phyloP scores from a whole-genome alignment of 2,113 vertebrate genomes.

The Microtus montanus region DNA sequence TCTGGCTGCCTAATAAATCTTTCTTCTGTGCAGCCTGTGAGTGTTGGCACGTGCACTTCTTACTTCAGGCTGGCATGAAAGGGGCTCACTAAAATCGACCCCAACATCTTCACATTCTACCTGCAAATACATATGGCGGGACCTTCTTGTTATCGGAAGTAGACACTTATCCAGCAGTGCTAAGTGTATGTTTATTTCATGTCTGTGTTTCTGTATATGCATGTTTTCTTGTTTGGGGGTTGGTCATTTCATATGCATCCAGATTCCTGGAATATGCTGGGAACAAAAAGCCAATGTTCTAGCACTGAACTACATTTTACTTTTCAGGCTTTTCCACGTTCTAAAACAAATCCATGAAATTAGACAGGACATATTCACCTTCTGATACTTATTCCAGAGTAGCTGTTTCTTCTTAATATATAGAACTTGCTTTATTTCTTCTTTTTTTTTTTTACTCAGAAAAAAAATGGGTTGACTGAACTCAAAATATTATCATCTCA shows the following conservation, averaged over 20 bases:
- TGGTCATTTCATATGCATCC: background rate
- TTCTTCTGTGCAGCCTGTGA: slow-evolving; percentile 74
- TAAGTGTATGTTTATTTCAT: background rate
- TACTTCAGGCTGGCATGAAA: slow-evolving; percentile 68
- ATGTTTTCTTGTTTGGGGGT: background rate
- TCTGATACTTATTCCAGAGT: background rate
- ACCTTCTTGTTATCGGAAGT: slow-evolving; percentile 11
- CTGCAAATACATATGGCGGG: slow-evolving; percentile 12
- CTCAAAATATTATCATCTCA: background rate
- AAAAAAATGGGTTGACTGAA: background rate
- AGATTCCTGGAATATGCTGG: slow-evolving; percentile 12
- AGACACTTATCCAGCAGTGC: background rate
- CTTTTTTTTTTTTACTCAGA: background rate
- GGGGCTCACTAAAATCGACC: slow-evolving; percentile 61
- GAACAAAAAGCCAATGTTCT: slow-evolving; percentile 9
- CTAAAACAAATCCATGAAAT: background rate
- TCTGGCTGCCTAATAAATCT: slow-evolving; percentile 79
- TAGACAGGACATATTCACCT: background rate
- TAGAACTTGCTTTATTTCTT: background rate
- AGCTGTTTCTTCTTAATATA: slow-evolving; percentile 1
- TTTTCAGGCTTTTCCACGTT: slow-evolving; percentile 14
- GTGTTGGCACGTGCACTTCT: slow-evolving; percentile 67
- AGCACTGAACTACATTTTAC: background rate
- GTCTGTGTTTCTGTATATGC: background rate
- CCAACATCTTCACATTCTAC: slow-evolving; percentile 41